phyloP scores from a whole-genome alignment of 2,888 invertebrate genomes.

The Epinotia brunnichana region DNA sequence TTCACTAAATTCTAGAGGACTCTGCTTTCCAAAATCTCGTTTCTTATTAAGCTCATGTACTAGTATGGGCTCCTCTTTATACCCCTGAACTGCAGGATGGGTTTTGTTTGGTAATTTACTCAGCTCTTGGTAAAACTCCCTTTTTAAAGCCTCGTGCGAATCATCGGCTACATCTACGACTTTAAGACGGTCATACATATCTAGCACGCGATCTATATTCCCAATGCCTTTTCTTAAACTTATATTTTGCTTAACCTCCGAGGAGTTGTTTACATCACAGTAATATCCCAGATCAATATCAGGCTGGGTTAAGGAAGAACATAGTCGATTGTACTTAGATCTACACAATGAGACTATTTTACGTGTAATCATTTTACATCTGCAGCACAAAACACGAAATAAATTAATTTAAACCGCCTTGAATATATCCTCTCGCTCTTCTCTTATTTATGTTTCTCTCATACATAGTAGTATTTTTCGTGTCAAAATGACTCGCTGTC shows the following conservation, averaged over 20 bases:
- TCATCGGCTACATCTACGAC: conserved; percentile 52
- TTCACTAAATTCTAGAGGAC: conserved; percentile 86
- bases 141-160: conserved; percentile 54
- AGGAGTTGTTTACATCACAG: conserved; percentile 84
- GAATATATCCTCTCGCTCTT: too few species aligned
- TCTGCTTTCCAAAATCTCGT: conserved; percentile 71
- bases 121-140: conserved; percentile 83
- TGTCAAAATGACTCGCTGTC: too few species aligned
- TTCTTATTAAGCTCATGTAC: conserved; percentile 82
- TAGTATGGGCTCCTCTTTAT: conserved; percentile 84
- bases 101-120: conserved; percentile 89
- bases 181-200: conserved; percentile 67
- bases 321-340: conserved; percentile 46
- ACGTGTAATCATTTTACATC: conserved; percentile 31
- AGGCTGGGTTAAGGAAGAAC: conserved; percentile 56
- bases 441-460: too few species aligned
- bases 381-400: neutral
- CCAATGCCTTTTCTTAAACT: conserved; percentile 86
- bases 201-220: conserved; percentile 84
- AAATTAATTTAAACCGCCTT: conserved; percentile 3
- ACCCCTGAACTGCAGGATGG: conserved; percentile 85
- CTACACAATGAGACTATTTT: conserved; percentile 24
- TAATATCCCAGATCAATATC: conserved; percentile 86
- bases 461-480: too few species aligned
- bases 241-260: conserved; percentile 86